A percentile compares a stretch with the other conserved stretches of the same genome.
Evolutionary conservation across 35 echinoderm and acorn worm genomes (phyloP).

Genomic region (Ophiothrix spiculata): DNA sequence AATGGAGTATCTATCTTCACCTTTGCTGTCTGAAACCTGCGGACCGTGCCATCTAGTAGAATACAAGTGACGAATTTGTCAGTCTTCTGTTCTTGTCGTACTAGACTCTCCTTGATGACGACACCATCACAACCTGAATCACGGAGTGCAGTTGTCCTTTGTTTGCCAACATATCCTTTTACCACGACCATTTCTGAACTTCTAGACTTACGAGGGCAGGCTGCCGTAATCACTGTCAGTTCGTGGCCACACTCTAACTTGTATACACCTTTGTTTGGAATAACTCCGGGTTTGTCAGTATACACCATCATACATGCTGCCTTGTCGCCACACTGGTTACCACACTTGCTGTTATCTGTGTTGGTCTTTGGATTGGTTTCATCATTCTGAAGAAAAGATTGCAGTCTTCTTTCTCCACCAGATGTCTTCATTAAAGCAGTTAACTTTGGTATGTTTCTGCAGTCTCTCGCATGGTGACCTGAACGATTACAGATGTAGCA

Average conservation of each 20-base stretch:
- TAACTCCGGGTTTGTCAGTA: background rate
- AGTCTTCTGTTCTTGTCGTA: background rate
- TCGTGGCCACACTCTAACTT: background rate
- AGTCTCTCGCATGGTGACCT: constrained; percentile 34
- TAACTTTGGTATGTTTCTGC: background rate
- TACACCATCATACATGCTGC: background rate
- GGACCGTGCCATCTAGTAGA: background rate
- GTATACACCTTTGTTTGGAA: background rate
- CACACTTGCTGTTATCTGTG: background rate
- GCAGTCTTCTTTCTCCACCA: background rate
- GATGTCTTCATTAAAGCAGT: background rate
- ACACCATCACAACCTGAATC: background rate
- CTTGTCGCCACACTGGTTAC: background rate
- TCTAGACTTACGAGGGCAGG: background rate
- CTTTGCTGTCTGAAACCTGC: background rate
- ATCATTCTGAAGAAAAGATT: background rate
- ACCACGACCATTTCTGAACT: background rate
- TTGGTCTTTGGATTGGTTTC: too few relatives aligned
- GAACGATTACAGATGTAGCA: constrained; percentile 35
- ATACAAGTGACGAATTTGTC: background rate
- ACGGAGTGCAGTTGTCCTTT: background rate
- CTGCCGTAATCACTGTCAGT: background rate
- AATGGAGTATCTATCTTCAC: background rate
- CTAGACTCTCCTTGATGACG: background rate
- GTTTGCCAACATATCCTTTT: background rate